A percentile compares a stretch with the other conserved stretches of the same genome.
Evolutionary conservation across 35 echinoderm and acorn worm species (phyloP).

Genomic region (Heliocidaris erythrogramma): DNA sequence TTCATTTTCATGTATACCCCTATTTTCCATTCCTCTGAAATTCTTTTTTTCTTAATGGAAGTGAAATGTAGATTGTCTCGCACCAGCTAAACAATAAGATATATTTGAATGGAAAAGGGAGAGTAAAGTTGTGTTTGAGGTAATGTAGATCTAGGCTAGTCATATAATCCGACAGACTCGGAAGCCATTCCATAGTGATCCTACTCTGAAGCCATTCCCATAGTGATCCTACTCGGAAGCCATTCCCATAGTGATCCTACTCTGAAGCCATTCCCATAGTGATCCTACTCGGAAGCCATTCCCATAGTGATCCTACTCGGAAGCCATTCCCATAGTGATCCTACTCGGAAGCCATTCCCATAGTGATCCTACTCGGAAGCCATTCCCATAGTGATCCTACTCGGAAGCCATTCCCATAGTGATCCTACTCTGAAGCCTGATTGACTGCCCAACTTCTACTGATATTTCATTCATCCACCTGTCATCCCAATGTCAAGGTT

Average conservation of each 20-base stretch:
- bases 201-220: neutral
- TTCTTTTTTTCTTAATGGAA: too few species aligned
- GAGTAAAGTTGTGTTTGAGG: too few species aligned
- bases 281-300: too few species aligned
- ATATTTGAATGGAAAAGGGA: neutral
- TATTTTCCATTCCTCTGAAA: too few species aligned
- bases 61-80: too few species aligned
- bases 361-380: neutral
- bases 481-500: constrained; percentile 45
- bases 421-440: neutral
- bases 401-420: neutral
- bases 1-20: too few species aligned
- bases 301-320: neutral
- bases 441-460: neutral
- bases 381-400: neutral
- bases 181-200: neutral
- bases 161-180: neutral
- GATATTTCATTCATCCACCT: constrained; percentile 19
- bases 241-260: neutral
- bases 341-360: too few species aligned
- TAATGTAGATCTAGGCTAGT: too few species aligned
- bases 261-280: too few species aligned
- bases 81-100: neutral
- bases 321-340: too few species aligned
- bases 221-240: too few species aligned